Evolutionary conservation across 1,140 invertebrate species (phyloP), one percentile per base, ranked within the genome.

Genomic region (Drosophila ananassae): DNA sequence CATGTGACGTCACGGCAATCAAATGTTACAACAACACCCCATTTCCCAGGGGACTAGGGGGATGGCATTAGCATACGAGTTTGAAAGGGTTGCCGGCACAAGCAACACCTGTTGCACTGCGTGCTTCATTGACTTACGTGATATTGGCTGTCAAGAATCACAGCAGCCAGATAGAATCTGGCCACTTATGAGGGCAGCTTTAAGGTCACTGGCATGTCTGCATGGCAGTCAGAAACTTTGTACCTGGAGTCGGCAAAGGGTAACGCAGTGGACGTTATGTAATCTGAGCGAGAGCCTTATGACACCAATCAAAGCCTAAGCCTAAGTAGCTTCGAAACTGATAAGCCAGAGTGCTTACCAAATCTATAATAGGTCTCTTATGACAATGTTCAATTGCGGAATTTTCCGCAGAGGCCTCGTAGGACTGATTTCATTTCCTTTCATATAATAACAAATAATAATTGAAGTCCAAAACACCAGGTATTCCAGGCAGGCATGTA

Each of bases 121-220:
- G 48, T 37, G 28, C 48, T 66, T 67, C 28, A 37, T 55, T 30
- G 67, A 41, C 67, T 69, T 32, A 51, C 66, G 63, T 69, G 63
- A 34, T 68, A 68, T 68, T 41, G 51, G 41, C 34, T 64, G 28
- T 69, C 30, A 50, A 41, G 41, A 57, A 69, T 69, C 51, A 69
- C 64, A 69, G 64, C 66, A 69, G 30, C 63, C 32, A 30, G 44
- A 69, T 69, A 34, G 13, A 69, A 50, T 37, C 52, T 68, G 22
- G 28, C 5, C 62, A 2, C 8, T 39, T 50, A 22, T 30, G 41
- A 25, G 22, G 44, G 24, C 24, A 57, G 51, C 66, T 69, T 68
- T 39, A 30, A 9, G 60, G 8, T 30, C 64, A 17, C 30, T 22
- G 41, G 50, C 61, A 54, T 21, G 25, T 17, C 25, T 28, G 0